phyloP scores from a whole-genome alignment of 2,888 invertebrate species.

The Dicyrtoma fusca region DNA sequence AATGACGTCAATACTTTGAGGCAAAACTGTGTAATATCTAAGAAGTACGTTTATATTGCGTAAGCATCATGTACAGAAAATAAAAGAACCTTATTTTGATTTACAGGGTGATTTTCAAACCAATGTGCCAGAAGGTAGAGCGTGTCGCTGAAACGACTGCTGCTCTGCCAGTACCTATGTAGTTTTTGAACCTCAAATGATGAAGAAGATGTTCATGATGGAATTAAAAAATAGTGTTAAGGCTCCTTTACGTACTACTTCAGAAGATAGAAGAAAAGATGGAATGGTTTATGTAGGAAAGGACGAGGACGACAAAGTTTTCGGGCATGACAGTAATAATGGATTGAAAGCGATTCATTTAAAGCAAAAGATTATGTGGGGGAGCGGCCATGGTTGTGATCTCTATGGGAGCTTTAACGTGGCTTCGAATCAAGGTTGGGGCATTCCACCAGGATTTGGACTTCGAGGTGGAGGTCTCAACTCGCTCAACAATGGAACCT shows the following conservation, averaged over 20 bases:
- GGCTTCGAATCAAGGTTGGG: constrained; percentile 63
- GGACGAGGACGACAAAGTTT: constrained; percentile 22
- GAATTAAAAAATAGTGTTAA: constrained; percentile 26
- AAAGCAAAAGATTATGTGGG: constrained; percentile 43
- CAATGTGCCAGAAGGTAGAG: constrained; percentile 55
- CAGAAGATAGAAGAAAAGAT: constrained; percentile 26
- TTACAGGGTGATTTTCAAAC: constrained; percentile 54
- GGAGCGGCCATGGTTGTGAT: constrained; percentile 54
- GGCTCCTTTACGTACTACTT: constrained; percentile 9
- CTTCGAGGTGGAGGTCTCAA: constrained; percentile 80
- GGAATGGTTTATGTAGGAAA: constrained; percentile 14
- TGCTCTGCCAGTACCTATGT: constrained; percentile 39
- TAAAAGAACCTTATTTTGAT: no score
- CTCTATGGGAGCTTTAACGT: constrained; percentile 53
- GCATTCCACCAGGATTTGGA: constrained; percentile 67
- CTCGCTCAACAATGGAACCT: constrained; percentile 72
- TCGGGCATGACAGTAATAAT: constrained; percentile 17
- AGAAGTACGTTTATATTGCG: no score
- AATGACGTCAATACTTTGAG: no score
- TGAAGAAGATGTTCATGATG: constrained; percentile 31
- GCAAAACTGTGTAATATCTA: no score
- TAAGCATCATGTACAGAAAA: no score
- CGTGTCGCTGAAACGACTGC: constrained; percentile 34
- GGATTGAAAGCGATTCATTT: constrained; percentile 17
- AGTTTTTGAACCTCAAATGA: constrained; percentile 32